Conservation (phyloP, 1,140 invertebrate species). For the Cardiocondyla obscurior region DNA sequence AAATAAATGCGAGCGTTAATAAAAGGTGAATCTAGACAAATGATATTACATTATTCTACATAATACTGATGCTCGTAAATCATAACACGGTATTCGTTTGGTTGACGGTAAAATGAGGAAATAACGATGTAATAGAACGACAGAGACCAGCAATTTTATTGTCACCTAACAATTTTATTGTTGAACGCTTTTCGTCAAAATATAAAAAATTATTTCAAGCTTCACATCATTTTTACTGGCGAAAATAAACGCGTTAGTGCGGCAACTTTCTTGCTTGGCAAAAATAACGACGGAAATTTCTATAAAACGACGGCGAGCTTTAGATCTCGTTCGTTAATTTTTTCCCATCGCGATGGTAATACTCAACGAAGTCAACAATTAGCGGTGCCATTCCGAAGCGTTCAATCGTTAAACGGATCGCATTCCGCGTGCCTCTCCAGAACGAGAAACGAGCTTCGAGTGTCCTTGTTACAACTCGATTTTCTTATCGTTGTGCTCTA, state of each 20-base stretch:
- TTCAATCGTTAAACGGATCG: constrained; percentile 48
- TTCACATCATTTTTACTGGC: not conserved
- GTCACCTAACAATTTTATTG: not conserved
- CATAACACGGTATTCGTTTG: not conserved
- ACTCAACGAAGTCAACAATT: constrained; percentile 41
- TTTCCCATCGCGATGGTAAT: not conserved
- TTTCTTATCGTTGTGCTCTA: not conserved
- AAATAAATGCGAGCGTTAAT: not conserved
- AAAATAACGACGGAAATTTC: constrained; percentile 7
- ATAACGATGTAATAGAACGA: not conserved
- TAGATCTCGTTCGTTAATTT: not conserved
- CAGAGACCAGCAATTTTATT: not conserved
- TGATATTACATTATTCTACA: not conserved
- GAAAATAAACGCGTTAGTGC: not conserved
- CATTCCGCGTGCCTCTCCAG: not conserved
- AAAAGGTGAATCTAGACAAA: not conserved
- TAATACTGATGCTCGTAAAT: not conserved
- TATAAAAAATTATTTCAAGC: not conserved
- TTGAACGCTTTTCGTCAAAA: not conserved
- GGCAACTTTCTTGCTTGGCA: not conserved
- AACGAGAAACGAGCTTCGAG: not conserved
- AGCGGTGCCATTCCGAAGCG: constrained; percentile 25
- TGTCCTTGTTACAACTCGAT: constrained; percentile 8
- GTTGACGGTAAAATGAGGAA: not conserved
- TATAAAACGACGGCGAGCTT: not conserved